Base-by-base conservation (phyloP, 1,140 invertebrate genomes). In the Adoxophyes honmai region DNA sequence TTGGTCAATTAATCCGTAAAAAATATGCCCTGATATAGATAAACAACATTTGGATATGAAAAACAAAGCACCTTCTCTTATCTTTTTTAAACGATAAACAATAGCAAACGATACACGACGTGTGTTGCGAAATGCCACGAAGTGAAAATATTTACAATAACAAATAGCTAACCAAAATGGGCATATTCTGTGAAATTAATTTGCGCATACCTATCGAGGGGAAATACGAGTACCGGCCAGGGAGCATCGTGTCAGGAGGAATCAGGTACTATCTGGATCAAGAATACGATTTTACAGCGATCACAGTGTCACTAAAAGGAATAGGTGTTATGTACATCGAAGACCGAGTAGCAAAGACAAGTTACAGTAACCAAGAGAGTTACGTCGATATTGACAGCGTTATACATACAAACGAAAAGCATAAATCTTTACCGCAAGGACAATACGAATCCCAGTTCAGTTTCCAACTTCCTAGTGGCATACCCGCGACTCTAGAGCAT, bases 161-260 rank as follows among this genome's bases (percentile, higher is more conserved):
- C n/a, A n/a, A n/a, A n/a, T n/a, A n/a, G n/a, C n/a, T n/a, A n/a
- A n/a, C n/a, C 2, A 28, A 28, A 28, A 60, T 60, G 59, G 53
- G 59, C 16, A 33, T 60, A 4, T 56, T 33, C 34, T 60, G 59
- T 33, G 5, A 60, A 52, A 56, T 60, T 6, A 42, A 28, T 14
- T 21, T 60, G 15, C 28, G 28, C 13, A 42, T 34, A 52, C 21
- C 42, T 0, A 6, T 38, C 8, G 36, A 34, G 15, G 52, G 39
- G 13, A 35, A 7, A 13, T 55, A 51, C 14, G 14, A 0, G 0
- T 48, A 21, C 16, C 18, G n/a, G 21, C 53, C 59, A 10, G 59
- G 59, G 10, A 55, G 53, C 37, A 14, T 34, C 11, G 36, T 60
- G 2, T 34, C 39, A 10, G 59, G 59, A 9, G 9, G 18, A 16